Evolutionary conservation across 2,888 invertebrate genomes (phyloP), one percentile per base, ranked within the genome.

Genomic region (Athalia rosae): DNA sequence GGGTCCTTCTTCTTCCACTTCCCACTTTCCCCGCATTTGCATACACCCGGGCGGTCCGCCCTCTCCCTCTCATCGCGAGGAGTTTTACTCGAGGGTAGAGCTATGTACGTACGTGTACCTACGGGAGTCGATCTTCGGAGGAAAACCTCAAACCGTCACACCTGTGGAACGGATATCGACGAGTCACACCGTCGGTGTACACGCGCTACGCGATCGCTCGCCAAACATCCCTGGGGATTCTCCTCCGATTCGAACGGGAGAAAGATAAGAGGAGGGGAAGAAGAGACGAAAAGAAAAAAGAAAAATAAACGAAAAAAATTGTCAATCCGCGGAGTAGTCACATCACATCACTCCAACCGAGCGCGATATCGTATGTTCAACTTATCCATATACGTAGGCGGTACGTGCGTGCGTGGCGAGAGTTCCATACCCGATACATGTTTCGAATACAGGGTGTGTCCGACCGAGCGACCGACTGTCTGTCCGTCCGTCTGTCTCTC

Each of bases 51-150:
- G 79, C 81, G 82, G 81, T 79, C 64, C n/a, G n/a, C n/a, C 74
- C 15, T 9, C 71, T 77, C 43, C 11, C n/a, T 73, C 77, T 50
- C 82, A 85, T 86, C 45, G n/a, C 71, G 7, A n/a, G 11, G n/a
- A n/a, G 28, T 13, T 28, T 41, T 15, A 48, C 13, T 58, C 71
- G 45, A 56, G 7, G 58, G 15, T 15, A 13, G n/a, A 4, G 53
- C n/a, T n/a, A 15, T 15, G 15, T 15, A 15, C 15, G 15, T 15
- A 15, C 15, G 15, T 15, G 15, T 15, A 15, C 0, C n/a, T n/a
- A n/a, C n/a, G n/a, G n/a, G n/a, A n/a, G 28, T 28, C 28, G 28
- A 28, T 28, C 28, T 28, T 28, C 28, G 28, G 28, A 28, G 28
- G 28, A 28, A 28, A 28, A 28, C 28, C 28, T 28, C 28, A 28